phyloP scores from a whole-genome alignment of 2,113 vertebrate species.

The Gnathonemus echidnorhynchus region DNA sequence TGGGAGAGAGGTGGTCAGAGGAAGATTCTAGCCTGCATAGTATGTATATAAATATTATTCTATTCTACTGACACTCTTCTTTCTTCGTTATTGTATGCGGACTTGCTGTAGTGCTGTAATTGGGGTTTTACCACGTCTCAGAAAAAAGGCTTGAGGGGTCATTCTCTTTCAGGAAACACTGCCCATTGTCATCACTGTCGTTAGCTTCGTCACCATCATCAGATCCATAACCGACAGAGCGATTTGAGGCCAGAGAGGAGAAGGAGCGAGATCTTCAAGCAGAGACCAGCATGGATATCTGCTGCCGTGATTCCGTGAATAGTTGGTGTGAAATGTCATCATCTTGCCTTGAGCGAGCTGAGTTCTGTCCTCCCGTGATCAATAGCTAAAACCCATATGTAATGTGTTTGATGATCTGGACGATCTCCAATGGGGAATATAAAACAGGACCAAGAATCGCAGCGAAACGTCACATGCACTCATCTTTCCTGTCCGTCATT shows the following conservation, averaged over 20 bases:
- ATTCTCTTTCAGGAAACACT: background rate
- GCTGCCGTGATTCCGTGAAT: background rate
- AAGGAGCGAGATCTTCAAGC: background rate
- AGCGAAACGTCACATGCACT: background rate
- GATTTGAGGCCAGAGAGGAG: background rate
- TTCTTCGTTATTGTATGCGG: background rate
- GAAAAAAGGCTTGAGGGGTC: background rate
- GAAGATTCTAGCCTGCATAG: background rate
- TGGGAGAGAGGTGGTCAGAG: background rate
- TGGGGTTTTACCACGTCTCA: background rate
- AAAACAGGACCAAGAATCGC: background rate
- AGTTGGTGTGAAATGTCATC: background rate
- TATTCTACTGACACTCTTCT: background rate
- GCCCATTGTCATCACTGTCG: background rate
- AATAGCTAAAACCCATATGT: conserved; percentile 2
- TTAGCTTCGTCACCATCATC: background rate
- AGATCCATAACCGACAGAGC: background rate
- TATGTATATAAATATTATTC: background rate
- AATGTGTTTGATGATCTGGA: background rate
- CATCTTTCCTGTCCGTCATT: background rate
- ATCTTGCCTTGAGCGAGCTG: background rate
- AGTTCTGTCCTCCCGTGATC: background rate
- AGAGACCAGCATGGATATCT: background rate
- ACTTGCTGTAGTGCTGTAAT: background rate
- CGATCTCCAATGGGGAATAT: background rate